Percentiles rank a stretch among this genome's conserved stretches.
Evolutionary conservation across 1,140 invertebrate species (phyloP).

Genomic region (Heterodera schachtii): DNA sequence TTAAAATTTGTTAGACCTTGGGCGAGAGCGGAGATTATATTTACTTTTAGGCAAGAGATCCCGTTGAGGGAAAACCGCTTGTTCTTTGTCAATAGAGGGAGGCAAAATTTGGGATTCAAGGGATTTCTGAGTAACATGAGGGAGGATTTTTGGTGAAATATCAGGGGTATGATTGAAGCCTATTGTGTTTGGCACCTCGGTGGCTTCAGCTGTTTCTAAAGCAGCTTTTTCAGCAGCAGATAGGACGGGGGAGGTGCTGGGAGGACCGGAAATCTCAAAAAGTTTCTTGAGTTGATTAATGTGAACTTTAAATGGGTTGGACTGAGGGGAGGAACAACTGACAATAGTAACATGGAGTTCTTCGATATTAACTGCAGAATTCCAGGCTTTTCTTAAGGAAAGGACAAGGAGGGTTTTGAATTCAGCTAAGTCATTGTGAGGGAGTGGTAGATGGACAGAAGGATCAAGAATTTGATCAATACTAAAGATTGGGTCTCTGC

Average conservation of each 20-base stretch:
- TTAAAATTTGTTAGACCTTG: not conserved
- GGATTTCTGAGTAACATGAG: too few relatives aligned
- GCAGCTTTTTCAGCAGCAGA: not conserved
- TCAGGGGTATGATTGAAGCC: not conserved
- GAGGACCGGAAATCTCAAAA: not conserved
- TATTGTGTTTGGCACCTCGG: not conserved
- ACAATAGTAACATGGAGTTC: constrained; percentile 22
- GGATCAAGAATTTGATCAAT: constrained; percentile 15
- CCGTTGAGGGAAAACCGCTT: not conserved
- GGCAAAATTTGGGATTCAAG: too few relatives aligned
- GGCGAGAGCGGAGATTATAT: not conserved
- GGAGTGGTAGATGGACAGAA: not conserved
- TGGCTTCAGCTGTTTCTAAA: not conserved
- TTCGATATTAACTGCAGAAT: constrained; percentile 4
- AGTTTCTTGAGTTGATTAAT: constrained; percentile 16
- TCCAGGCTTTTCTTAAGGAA: constrained; percentile 18
- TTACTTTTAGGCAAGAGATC: not conserved
- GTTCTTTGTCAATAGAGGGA: not conserved
- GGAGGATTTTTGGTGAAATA: not conserved
- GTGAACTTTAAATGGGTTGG: constrained; percentile 11
- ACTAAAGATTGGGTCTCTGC: constrained; percentile 21
- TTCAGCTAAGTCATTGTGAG: constrained; percentile 16
- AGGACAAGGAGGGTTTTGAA: constrained; percentile 24
- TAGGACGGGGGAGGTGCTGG: not conserved
- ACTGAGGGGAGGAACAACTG: constrained; percentile 2